phyloP scores from a whole-genome alignment of 1,140 invertebrate genomes.

The Radopholus similis region DNA sequence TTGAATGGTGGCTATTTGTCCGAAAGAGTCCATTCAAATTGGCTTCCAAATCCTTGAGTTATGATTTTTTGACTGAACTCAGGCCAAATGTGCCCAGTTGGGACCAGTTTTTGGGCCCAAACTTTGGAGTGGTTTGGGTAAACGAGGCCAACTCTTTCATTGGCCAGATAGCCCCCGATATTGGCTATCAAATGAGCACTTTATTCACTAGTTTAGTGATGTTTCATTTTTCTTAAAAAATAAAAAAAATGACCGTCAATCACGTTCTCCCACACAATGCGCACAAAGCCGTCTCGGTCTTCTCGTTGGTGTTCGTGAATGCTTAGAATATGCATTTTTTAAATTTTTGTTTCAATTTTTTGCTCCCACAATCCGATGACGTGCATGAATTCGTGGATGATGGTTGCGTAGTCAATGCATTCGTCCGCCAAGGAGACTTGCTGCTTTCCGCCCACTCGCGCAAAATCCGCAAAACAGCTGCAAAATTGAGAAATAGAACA shows the following conservation, averaged over 20 bases:
- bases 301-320: conserved; percentile 60
- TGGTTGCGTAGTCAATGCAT: conserved; percentile 58
- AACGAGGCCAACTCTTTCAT: too few species aligned
- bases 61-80: background rate
- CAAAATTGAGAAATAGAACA: too few species aligned
- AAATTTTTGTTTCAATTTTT: background rate
- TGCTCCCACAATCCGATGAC: conserved; percentile 50
- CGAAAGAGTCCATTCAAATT: too few species aligned
- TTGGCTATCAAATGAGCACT: background rate
- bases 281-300: conserved; percentile 53
- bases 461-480: conserved; percentile 60
- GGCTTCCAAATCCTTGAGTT: background rate
- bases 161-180: too few species aligned
- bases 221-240: background rate
- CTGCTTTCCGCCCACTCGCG: conserved; percentile 55
- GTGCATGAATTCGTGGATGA: conserved; percentile 60
- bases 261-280: conserved; percentile 52
- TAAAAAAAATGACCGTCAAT: conserved; percentile 42
- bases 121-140: too few species aligned
- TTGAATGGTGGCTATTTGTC: too few species aligned
- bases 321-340: background rate
- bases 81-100: too few species aligned
- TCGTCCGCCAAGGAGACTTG: conserved; percentile 60
- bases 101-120: too few species aligned
- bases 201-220: background rate